Base-by-base conservation (phyloP, 2,113 vertebrate species). In the Spilogale gracilis region DNA sequence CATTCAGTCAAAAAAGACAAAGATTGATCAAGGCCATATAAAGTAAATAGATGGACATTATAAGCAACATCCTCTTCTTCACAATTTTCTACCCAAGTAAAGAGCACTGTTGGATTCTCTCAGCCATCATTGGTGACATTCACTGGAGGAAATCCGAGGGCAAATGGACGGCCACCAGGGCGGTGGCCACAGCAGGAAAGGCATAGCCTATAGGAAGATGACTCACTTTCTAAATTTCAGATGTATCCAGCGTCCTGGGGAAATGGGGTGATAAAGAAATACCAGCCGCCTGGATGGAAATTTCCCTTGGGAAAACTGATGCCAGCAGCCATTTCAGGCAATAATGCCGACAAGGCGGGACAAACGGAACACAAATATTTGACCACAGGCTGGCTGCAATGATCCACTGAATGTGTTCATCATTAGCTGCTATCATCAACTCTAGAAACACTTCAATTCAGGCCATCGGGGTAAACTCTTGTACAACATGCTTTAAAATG, bases 311-410 rank as follows among this genome's bases (percentile, higher is more conserved):
- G 89, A 92, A 79, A 78, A 83, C 56, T 80, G 54, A 94, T 88
- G 23, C 23, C 48, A 50, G 48, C 54, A 95, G 63, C 5, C 58
- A 79, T 93, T 94, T 93, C 81, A 89, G 78, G 82, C 93, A 97
- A 89, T 65, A 91, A 80, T 20, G 23, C 95, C 89, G 58, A 30
- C 50, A 54, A 43, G 17, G 21, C 61, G 20, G 69, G 91, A 80
- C 91, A 97, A 69, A 86, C 38, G 13, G 69, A 92, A 88, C 20
- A 97, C 81, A 93, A 25, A 45, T 54, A 91, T 96, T 76, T 91
- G 81, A 63, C 9, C 74, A 87, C 23, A 69, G 74, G 67, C 60
- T 89, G 71, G 89, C 45, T 60, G 32, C 38, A 65, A 14, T 43
- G 32, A 92, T 80, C 43, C 52, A 56, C 86, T 56, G 63, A 50